A percentile compares a stretch with the other conserved stretches of the same genome.
Evolutionary conservation across 2,888 invertebrate species (phyloP).

Genomic region (Zelleria hepariella): DNA sequence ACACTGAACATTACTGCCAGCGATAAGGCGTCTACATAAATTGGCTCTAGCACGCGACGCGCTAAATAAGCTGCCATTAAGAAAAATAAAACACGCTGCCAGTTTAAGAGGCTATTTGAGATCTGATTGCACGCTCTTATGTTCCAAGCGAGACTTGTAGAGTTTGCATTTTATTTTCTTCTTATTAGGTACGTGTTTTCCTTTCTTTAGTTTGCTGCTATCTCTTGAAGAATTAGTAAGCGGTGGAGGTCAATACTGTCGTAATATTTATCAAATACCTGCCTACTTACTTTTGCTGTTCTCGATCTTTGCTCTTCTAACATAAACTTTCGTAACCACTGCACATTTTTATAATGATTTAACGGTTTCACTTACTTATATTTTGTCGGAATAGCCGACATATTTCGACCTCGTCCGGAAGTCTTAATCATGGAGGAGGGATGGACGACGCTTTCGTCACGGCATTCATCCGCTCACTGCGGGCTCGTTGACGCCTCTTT

Average conservation of each 20-base stretch:
- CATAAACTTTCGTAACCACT: no score
- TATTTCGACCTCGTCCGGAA: no score
- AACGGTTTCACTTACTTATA: no score
- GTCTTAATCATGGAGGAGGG: no score
- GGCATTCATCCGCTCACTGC: no score
- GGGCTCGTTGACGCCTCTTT: no score
- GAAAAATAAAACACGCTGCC: neutral
- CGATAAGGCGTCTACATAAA: constrained; percentile 65
- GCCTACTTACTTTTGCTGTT: no score
- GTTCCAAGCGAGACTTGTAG: neutral
- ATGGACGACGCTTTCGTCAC: no score
- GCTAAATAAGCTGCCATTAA: constrained; percentile 7
- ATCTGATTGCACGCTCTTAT: constrained; percentile 9
- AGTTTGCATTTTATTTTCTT: neutral
- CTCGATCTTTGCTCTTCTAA: no score
- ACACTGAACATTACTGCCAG: constrained; percentile 60
- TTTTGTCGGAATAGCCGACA: no score
- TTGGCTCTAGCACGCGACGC: constrained; percentile 55
- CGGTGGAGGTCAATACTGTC: neutral
- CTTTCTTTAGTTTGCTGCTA: neutral
- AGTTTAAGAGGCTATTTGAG: neutral
- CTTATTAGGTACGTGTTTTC: neutral
- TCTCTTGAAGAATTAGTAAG: neutral
- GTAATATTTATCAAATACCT: no score
- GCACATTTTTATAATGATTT: no score